Evolutionary conservation across 2,888 invertebrate genomes (phyloP), one percentile per base, ranked within the genome.

Genomic region (Andrena trimmerana): DNA sequence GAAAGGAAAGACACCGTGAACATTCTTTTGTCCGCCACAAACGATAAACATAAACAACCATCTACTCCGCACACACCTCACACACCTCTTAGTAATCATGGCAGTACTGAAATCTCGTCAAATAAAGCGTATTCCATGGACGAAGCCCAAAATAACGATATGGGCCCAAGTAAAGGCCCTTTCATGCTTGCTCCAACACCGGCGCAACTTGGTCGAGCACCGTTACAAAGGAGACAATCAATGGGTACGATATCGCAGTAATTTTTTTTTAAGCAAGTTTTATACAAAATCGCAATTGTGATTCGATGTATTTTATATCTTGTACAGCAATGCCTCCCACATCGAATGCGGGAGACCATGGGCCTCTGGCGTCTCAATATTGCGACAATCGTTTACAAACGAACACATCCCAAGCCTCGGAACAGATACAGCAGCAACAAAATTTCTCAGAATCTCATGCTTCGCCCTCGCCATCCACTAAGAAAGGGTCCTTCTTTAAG

Each of bases 141-240:
- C 52, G 93, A 93, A 78, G 69, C 83, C 8, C 90, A 91, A 69
- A 89, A 86, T 76, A 92, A 90, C 73, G 93, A 92, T 69, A 80
- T 88, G 48, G 90, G 90, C 42, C 83, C 90, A 74, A 92, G 88
- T 75, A 94, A 93, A 83, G 91, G 91, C 72, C 91, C 95, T 87
- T 97, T 97, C 94, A 97, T 98, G 74, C 95, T 99, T 86, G 98
- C 98, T 60, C 99, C 99, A 0, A 99, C 99, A 0, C 99, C 99
- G 2, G 99, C 99, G 36, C 99, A 99, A 94, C 95, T 98, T 77
- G 99, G 99, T 67, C 96, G 97, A 86, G 98, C 98, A 52, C 98
- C 98, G 8, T 94, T 98, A 70, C 98, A 98, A 95, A 96, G 98
- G 93, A 95, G 98, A 91, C 97, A 98, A 91, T 98, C 97, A 91